A percentile compares a stretch with the other conserved stretches of the same genome.
Evolutionary conservation across 2,797 vertebrate species (phyloP).

Genomic region (Sitta carolinensis): DNA sequence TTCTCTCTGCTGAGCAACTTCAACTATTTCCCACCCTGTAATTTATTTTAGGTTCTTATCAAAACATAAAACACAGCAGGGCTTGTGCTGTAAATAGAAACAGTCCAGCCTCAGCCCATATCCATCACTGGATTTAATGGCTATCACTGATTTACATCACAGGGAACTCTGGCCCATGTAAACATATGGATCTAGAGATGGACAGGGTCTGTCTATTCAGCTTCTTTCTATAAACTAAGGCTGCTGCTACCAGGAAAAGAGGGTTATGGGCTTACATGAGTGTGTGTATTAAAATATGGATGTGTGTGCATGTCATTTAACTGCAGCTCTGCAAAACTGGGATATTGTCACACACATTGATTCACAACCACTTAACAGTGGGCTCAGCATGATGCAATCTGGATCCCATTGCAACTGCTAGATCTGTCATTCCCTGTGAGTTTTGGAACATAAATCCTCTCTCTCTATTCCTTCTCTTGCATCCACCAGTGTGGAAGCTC

Average conservation of each 20-base stretch:
- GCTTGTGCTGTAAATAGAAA: slow-evolving; percentile 47
- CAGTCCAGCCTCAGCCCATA: background rate
- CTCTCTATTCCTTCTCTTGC: background rate
- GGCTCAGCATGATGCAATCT: background rate
- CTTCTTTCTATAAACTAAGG: background rate
- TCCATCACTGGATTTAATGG: background rate
- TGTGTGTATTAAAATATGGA: background rate
- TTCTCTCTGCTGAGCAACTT: background rate
- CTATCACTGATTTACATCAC: background rate
- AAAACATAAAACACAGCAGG: slow-evolving; percentile 39
- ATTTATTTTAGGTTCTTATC: slow-evolving; percentile 45
- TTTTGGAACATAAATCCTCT: background rate
- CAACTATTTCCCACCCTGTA: background rate
- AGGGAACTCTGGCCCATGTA: background rate
- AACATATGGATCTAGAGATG: background rate
- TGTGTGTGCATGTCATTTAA: background rate
- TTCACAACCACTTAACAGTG: background rate
- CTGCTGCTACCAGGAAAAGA: background rate
- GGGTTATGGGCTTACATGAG: background rate
- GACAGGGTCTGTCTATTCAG: background rate
- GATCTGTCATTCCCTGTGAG: background rate
- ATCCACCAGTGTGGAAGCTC: background rate
- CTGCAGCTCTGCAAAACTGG: background rate
- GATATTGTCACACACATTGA: background rate
- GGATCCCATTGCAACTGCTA: background rate